Evolutionary conservation across 2,113 vertebrate species (phyloP).

Genomic region (Lamprotornis superbus): DNA sequence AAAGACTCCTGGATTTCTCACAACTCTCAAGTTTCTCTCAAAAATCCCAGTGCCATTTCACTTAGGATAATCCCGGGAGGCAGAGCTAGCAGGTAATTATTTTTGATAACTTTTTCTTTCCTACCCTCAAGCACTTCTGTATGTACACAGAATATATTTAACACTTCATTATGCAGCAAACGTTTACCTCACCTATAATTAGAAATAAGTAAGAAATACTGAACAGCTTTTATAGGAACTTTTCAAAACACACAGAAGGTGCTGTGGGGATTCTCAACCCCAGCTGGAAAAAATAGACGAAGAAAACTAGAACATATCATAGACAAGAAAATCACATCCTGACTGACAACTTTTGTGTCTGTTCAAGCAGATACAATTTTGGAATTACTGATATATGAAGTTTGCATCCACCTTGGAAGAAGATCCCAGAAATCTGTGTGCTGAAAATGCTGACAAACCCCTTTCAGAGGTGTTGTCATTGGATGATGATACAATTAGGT

Average conservation of each 20-base stretch:
- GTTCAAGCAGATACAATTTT: background rate
- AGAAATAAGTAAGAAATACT: background rate
- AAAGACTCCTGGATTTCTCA: background rate
- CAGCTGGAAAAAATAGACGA: background rate
- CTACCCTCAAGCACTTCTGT: background rate
- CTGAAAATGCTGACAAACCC: slow-evolving; percentile 17
- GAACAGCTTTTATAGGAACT: background rate
- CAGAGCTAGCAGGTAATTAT: background rate
- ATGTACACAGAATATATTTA: background rate
- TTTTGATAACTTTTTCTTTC: slow-evolving; percentile 12
- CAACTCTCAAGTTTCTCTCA: background rate
- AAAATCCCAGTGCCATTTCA: background rate
- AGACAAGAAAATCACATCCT: background rate
- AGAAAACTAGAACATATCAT: background rate
- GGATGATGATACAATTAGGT: slow-evolving; percentile 36
- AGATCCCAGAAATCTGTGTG: background rate
- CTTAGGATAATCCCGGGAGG: background rate
- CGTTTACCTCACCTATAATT: background rate
- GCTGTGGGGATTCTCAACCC: background rate
- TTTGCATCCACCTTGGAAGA: background rate
- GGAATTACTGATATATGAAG: background rate
- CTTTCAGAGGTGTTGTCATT: background rate
- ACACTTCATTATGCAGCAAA: background rate
- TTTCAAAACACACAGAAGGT: background rate
- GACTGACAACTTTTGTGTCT: background rate